phyloP scores from a whole-genome alignment of 2,113 vertebrate genomes.

The Oreotragus oreotragus region DNA sequence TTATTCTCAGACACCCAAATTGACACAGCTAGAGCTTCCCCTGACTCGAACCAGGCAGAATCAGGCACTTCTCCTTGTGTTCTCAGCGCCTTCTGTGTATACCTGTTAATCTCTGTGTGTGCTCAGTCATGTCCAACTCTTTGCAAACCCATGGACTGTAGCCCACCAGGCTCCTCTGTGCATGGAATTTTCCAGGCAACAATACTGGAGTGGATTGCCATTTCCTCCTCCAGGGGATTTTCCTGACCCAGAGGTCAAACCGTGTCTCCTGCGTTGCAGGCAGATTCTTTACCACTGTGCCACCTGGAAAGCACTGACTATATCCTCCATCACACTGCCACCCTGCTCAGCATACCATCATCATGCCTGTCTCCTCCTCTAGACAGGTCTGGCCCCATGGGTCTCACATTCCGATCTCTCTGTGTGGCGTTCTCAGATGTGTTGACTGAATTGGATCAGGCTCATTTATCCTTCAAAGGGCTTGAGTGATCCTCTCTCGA shows the following conservation, averaged over 20 bases:
- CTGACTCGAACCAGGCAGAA: neutral
- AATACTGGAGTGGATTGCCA: neutral
- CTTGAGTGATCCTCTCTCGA: neutral
- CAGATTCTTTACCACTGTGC: neutral
- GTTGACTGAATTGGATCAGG: neutral
- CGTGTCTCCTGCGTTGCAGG: neutral
- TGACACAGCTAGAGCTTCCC: neutral
- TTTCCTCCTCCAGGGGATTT: neutral
- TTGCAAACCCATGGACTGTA: neutral
- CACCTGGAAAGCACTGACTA: neutral
- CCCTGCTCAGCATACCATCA: neutral
- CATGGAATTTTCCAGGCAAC: neutral
- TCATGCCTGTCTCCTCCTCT: neutral
- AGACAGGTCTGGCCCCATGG: neutral
- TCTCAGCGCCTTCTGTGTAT: neutral
- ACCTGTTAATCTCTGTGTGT: neutral
- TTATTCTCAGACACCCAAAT: neutral
- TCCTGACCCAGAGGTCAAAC: neutral
- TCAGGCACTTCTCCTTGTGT: neutral
- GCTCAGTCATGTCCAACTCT: neutral
- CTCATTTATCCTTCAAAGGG: neutral
- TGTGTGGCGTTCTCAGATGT: neutral
- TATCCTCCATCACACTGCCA: neutral
- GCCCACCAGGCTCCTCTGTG: neutral
- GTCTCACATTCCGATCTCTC: neutral